phyloP scores from a whole-genome alignment of 2,113 vertebrate species.

The Siniperca chuatsi region DNA sequence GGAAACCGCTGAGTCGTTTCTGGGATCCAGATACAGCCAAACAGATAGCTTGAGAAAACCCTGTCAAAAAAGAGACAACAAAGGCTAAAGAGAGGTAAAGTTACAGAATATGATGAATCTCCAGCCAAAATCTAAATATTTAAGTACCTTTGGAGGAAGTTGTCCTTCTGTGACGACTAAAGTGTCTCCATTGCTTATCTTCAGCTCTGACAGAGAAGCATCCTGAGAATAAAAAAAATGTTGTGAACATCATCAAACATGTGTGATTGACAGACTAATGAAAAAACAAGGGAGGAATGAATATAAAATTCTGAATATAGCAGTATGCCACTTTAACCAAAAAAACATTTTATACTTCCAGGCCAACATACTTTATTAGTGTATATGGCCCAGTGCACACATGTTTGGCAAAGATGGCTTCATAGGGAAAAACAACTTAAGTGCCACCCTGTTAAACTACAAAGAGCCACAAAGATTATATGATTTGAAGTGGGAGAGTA shows the following conservation, averaged over 20 bases:
- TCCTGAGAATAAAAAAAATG: slow-evolving; percentile 77
- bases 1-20: neutral
- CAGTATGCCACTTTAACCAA: neutral
- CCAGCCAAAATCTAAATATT: neutral
- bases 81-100: slow-evolving; percentile 65
- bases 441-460: neutral
- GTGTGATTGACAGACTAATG: neutral
- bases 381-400: too few species aligned
- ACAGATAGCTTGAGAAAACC: slow-evolving; percentile 90
- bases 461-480: neutral
- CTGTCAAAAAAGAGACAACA: slow-evolving; percentile 72
- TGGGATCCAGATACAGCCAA: slow-evolving; percentile 84
- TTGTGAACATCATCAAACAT: neutral
- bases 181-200: slow-evolving; percentile 89
- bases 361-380: neutral
- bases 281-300: neutral
- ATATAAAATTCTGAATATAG: neutral
- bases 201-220: slow-evolving; percentile 88
- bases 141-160: slow-evolving; percentile 89
- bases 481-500: neutral
- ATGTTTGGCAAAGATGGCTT: too few species aligned
- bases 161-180: slow-evolving; percentile 90
- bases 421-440: too few species aligned
- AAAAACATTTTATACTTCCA: neutral
- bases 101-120: neutral